A percentile compares a stretch with the other conserved stretches of the same genome.
These are phyloP conservation scores for Eupelmus urozonus DNA, from an alignment of 2,888 invertebrate genomes.

Conservation along the genomic window DNA sequence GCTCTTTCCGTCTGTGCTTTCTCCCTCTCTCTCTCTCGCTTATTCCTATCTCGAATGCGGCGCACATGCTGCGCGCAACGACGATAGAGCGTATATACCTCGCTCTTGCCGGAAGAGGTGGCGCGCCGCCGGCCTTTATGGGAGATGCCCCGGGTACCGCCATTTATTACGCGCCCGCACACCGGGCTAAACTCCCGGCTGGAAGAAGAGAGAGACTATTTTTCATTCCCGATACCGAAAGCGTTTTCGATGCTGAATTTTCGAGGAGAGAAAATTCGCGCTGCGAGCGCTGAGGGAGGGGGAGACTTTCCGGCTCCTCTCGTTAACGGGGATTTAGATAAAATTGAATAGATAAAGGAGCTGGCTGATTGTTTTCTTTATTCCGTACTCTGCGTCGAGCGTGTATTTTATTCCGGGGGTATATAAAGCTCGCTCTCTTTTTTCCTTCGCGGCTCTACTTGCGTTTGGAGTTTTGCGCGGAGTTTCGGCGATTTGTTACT, in stretches of 20 bases:
- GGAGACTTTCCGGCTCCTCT: conserved; percentile 4
- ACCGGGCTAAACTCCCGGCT: conserved; percentile 44
- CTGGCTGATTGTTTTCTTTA: conserved; percentile 26
- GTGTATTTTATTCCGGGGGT: neutral
- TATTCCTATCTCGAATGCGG: neutral
- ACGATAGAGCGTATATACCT: conserved; percentile 2
- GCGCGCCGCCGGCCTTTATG: conserved; percentile 41
- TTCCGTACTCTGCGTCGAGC: conserved; percentile 2
- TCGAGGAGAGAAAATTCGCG: conserved; percentile 39
- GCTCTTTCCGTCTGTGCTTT: conserved; percentile 46
- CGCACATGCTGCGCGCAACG: conserved; percentile 23
- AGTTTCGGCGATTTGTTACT: neutral
- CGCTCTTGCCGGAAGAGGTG: neutral
- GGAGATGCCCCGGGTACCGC: conserved; percentile 44
- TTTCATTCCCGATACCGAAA: conserved; percentile 55
- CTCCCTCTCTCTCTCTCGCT: conserved; percentile 31
- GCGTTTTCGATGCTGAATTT: conserved; percentile 52
- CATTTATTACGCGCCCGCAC: conserved; percentile 57
- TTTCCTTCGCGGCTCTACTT: neutral
- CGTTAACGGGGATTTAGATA: conserved; percentile 45
- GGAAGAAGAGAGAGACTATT: conserved; percentile 42
- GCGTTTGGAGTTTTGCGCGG: neutral
- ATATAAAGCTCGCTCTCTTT: neutral
- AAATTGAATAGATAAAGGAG: conserved; percentile 43
- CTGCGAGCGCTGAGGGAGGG: neutral